These are phyloP conservation scores for Smithornis capensis DNA, from an alignment of 2,113 vertebrate species.

Conservation along the genomic window DNA sequence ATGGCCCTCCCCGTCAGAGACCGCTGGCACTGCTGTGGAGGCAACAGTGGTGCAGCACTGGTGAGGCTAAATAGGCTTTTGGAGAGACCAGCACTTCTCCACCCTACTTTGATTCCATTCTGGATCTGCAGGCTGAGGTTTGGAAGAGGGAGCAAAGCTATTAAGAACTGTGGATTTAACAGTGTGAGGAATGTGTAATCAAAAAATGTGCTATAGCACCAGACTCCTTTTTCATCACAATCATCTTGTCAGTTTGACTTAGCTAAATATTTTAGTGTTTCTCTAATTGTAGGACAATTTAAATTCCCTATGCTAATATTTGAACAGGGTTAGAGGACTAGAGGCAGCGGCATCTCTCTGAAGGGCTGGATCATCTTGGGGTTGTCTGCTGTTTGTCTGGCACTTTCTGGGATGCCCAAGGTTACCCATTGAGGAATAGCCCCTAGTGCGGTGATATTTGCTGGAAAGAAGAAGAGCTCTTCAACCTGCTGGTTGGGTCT, in stretches of 20 bases:
- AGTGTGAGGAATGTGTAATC: background rate
- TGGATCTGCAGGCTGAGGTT: background rate
- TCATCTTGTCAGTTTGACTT: background rate
- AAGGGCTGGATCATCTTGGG: background rate
- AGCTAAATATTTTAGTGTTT: background rate
- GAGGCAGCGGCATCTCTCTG: background rate
- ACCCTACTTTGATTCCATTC: fast-evolving
- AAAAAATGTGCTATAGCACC: background rate
- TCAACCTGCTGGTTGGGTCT: background rate
- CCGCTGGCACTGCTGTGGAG: background rate
- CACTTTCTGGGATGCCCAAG: background rate
- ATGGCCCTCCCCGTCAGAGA: background rate
- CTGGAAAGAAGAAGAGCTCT: background rate
- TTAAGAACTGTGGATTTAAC: background rate
- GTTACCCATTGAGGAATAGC: background rate
- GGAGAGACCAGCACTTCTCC: background rate
- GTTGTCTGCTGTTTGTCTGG: background rate
- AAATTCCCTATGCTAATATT: background rate
- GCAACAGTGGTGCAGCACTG: background rate
- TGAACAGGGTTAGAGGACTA: background rate
- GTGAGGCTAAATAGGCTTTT: background rate
- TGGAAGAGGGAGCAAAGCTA: background rate
- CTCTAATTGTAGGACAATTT: background rate
- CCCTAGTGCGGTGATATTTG: background rate
- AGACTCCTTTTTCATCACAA: background rate